These are phyloP conservation scores for Stenchaetothrips biformis DNA, from an alignment of 2,888 invertebrate genomes.

Conservation along the genomic window DNA sequence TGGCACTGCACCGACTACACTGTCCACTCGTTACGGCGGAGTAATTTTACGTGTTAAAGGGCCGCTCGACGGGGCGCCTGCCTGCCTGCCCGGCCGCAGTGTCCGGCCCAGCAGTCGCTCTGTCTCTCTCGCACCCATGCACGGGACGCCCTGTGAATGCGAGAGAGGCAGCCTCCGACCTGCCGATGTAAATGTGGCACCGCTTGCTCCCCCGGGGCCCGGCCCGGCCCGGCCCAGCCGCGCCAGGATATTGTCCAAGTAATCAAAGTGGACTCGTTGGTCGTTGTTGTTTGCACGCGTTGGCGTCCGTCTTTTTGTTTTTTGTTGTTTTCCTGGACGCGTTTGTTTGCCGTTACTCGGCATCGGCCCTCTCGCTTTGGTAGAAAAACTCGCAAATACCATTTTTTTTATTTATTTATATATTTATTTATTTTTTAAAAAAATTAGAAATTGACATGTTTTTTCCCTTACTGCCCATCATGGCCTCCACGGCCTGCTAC, in stretches of 20 bases:
- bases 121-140: neutral
- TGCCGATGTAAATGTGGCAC: neutral
- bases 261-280: neutral
- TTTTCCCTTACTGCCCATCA: no score
- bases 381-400: neutral
- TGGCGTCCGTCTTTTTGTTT: neutral
- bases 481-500: no score
- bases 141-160: no score
- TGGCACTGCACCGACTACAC: neutral
- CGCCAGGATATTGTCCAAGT: neutral
- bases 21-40: neutral
- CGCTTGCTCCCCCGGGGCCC: neutral
- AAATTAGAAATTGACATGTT: no score
- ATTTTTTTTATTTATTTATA: neutral
- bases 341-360: neutral
- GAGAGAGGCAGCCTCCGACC: neutral
- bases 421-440: neutral
- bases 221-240: neutral
- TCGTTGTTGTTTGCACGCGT: neutral
- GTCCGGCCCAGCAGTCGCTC: neutral
- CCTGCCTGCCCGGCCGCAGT: neutral
- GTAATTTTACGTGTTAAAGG: constrained; percentile 3
- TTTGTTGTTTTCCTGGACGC: neutral
- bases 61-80: neutral
- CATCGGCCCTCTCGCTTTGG: neutral